Conservation (phyloP, 92 coral and sea anemone species). For the Parazoanthus swiftii region DNA sequence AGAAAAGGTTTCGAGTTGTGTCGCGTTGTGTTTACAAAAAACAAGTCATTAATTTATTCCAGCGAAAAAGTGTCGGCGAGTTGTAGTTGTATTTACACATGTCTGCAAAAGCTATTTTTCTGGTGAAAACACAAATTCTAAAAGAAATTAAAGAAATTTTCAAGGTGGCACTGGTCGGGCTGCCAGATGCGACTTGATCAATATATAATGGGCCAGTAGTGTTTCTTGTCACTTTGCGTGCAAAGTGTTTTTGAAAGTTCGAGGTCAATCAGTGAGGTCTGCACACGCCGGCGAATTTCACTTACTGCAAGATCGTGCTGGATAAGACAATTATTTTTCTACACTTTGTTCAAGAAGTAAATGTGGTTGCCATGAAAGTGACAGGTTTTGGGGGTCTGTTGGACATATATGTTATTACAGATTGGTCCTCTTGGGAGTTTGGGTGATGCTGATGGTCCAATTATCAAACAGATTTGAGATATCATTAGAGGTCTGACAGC, state of each 20-base stretch:
- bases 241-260: not conserved
- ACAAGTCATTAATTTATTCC: conserved; percentile 12
- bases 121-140: not conserved
- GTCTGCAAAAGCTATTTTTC: not conserved
- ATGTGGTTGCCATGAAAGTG: not conserved
- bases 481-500: not conserved
- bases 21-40: not conserved
- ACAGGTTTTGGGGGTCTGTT: not conserved
- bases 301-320: not conserved
- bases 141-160: not conserved
- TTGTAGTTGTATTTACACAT: not conserved
- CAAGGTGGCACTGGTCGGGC: not conserved
- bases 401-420: not conserved
- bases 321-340: not conserved
- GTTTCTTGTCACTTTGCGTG: no score
- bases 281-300: not conserved
- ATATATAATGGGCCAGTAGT: no score
- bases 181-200: not conserved
- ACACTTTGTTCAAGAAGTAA: not conserved
- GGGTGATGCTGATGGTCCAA: not conserved
- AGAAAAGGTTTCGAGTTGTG: not conserved
- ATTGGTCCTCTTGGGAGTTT: no score
- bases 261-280: not conserved
- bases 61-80: not conserved
- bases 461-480: no score